Evolutionary conservation across 2,113 vertebrate genomes (phyloP), one percentile per base, ranked within the genome.

Genomic region (Gyps fulvus): DNA sequence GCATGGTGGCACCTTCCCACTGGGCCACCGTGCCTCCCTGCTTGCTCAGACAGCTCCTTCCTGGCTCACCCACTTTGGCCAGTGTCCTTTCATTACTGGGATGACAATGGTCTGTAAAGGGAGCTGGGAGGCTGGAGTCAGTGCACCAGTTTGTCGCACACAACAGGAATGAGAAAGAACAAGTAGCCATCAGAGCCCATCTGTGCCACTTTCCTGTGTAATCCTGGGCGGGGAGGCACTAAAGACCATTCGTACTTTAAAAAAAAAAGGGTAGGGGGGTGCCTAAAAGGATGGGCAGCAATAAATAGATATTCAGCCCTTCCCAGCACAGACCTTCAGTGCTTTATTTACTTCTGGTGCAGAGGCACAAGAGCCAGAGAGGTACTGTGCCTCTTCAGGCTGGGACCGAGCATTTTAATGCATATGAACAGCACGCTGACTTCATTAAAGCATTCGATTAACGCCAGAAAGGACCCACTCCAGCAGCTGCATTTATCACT

Each of bases 371-470:
- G 54, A 80, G 65, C 22, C 52, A 25, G 65, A 67, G 61, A 70
- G 36, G 22, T 80, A 52, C 34, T 27, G 57, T 17, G 22, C 71
- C 74, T 76, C 91, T 95, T 80, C 73, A 96, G 95, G 42, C 79
- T 54, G 55, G 80, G 78, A 66, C 76, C 3, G 10, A 90, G 91
- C 58, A 49, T 92, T 97, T 90, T 90, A 94, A 96, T 96, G 96
- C 86, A 14, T 22, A 45, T 52, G 66, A 92, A 93, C 89, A 95
- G 89, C 76, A 81, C 2, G 10, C 93, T 94, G 94, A 93, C 96
- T 97, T 97, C 96, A 95, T 95, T 96, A 95, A 96, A 93, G 52
- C 36, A 2, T 96, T 97, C 90, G 38, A 97, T 97, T 96, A 97
- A 95, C 52, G 25, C 74, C 70, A 90, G 92, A 82, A 94, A 94